Evolutionary conservation across 2,888 invertebrate genomes (phyloP).

Genomic region (Mythimna pallens): DNA sequence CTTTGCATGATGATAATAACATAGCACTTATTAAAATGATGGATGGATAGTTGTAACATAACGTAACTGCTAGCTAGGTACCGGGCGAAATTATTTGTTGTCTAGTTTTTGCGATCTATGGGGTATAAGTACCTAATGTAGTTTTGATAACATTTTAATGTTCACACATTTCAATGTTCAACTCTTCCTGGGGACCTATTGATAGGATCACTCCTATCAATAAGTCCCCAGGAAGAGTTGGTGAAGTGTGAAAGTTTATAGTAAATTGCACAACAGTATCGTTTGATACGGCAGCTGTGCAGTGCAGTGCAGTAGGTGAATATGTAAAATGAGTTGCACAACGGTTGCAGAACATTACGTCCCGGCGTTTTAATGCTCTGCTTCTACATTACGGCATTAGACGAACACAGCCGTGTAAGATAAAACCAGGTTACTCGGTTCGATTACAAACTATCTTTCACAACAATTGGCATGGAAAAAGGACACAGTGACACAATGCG

Average conservation of each 20-base stretch:
- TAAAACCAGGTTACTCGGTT: slow-evolving; percentile 55
- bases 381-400: slow-evolving; percentile 59
- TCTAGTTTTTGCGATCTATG: slow-evolving; percentile 1
- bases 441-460: slow-evolving; percentile 57
- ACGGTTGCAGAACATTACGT: slow-evolving; percentile 72
- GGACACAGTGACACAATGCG: slow-evolving; percentile 25
- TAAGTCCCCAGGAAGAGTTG: slow-evolving; percentile 68
- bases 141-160: slow-evolving; percentile 65
- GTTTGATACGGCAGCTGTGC: slow-evolving; percentile 75
- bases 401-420: slow-evolving; percentile 50
- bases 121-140: slow-evolving; percentile 53
- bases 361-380: slow-evolving; percentile 58
- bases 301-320: slow-evolving; percentile 68
- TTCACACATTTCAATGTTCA: too few relatives aligned
- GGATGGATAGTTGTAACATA: slow-evolving; percentile 40
- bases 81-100: slow-evolving; percentile 18
- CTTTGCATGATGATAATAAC: slow-evolving; percentile 47
- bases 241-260: slow-evolving; percentile 77
- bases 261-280: slow-evolving; percentile 74
- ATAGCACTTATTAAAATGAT: slow-evolving; percentile 46
- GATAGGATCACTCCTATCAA: too few relatives aligned
- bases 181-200: too few relatives aligned
- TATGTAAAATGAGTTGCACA: slow-evolving; percentile 75
- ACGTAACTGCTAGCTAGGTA: slow-evolving; percentile 15
- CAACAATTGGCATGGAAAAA: slow-evolving; percentile 48